A percentile compares a stretch with the other conserved stretches of the same genome.
phyloP scores from a whole-genome alignment of 1,140 invertebrate species.

The Yoshiicerus persimilis region DNA sequence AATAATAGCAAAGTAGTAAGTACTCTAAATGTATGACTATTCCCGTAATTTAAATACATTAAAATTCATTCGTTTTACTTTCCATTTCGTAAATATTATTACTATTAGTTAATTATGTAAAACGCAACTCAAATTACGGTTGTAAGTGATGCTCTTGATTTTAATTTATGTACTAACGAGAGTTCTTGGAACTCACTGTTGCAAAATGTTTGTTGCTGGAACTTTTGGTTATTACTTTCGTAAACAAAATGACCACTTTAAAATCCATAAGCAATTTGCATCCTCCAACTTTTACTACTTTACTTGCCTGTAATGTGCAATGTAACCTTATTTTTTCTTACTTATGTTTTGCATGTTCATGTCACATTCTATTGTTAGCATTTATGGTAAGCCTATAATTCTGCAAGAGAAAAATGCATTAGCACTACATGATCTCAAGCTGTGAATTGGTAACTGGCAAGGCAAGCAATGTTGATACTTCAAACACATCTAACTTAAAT shows the following conservation, averaged over 20 bases:
- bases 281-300: neutral
- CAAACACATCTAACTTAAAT: neutral
- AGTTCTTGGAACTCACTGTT: too few species aligned
- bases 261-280: neutral
- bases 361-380: too few species aligned
- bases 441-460: neutral
- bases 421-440: neutral
- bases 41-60: neutral
- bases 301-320: neutral
- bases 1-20: neutral
- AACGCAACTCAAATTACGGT: neutral
- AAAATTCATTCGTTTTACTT: neutral
- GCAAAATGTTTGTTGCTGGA: too few species aligned
- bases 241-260: neutral
- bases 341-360: too few species aligned
- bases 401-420: neutral
- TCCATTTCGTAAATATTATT: neutral
- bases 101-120: neutral
- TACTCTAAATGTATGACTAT: neutral
- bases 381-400: neutral
- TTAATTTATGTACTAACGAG: neutral
- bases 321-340: too few species aligned
- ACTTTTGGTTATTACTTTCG: neutral
- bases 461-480: neutral
- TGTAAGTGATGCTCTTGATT: neutral